phyloP scores from a whole-genome alignment of 2,113 vertebrate genomes.

The Pedionomus torquatus region DNA sequence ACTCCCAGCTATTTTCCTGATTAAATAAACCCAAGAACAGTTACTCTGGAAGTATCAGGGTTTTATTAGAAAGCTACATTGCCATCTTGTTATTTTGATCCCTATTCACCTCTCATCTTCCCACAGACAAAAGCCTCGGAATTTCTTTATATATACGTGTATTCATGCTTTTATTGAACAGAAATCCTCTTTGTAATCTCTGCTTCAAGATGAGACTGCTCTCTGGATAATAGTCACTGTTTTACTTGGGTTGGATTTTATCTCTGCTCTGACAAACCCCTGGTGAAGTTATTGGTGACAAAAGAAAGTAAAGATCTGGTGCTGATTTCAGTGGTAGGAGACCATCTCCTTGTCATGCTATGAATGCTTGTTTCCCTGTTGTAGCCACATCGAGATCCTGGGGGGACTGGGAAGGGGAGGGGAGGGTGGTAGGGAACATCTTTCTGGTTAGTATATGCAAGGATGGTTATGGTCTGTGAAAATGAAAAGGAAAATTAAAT shows the following conservation, averaged over 20 bases:
- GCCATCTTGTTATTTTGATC: constrained; percentile 31
- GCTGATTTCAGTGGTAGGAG: neutral
- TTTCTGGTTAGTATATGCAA: neutral
- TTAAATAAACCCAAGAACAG: constrained; percentile 16
- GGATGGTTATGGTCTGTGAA: neutral
- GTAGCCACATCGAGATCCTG: neutral
- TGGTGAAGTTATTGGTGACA: rapidly evolving
- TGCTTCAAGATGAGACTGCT: neutral
- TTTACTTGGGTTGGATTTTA: neutral
- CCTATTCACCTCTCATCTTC: constrained; percentile 14
- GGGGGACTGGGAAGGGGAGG: neutral
- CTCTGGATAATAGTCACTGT: neutral
- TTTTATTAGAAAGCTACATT: constrained; percentile 32
- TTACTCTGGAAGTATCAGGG: neutral
- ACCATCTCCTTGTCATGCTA: neutral
- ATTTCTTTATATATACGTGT: neutral
- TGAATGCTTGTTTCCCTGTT: neutral
- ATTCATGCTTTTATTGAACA: constrained; percentile 4
- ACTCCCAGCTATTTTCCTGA: constrained; percentile 41
- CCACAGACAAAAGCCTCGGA: neutral
- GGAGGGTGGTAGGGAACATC: rapidly evolving
- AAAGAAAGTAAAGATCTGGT: neutral
- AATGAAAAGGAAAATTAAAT: neutral
- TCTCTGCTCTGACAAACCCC: neutral
- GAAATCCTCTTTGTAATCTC: neutral